phyloP scores from a whole-genome alignment of 2,888 invertebrate genomes.

The Acleris emargana region DNA sequence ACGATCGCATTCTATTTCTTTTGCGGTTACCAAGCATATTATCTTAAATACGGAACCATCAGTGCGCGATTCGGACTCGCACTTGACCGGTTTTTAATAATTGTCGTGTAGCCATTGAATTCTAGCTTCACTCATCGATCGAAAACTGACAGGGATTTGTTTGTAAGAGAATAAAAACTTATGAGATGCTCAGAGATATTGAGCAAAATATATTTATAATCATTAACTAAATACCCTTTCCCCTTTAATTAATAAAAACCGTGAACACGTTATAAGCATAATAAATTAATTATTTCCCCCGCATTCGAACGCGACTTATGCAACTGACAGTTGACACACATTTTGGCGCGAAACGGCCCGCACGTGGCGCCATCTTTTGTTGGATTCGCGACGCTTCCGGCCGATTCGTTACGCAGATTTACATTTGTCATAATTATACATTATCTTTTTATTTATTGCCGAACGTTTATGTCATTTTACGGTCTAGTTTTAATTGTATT shows the following conservation, averaged over 20 bases:
- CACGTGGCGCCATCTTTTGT: slow-evolving; percentile 74
- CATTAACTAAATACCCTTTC: neutral
- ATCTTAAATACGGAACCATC: no score
- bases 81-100: no score
- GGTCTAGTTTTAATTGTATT: slow-evolving; percentile 56
- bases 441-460: slow-evolving; percentile 57
- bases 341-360: slow-evolving; percentile 59
- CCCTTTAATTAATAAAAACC: neutral
- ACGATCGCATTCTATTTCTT: no score
- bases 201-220: no score
- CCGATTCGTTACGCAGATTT: slow-evolving; percentile 59
- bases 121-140: no score
- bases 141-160: no score
- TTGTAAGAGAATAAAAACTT: no score
- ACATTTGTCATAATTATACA: slow-evolving; percentile 60
- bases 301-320: slow-evolving; percentile 52
- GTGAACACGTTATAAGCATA: slow-evolving; percentile 13
- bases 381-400: slow-evolving; percentile 56
- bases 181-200: no score
- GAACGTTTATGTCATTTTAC: slow-evolving; percentile 46
- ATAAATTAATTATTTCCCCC: slow-evolving; percentile 30
- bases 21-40: no score
- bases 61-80: no score
- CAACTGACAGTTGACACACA: slow-evolving; percentile 63
- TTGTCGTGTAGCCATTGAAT: no score